Evolutionary conservation across 2,113 vertebrate genomes (phyloP).

Genomic region (Python bivittatus): DNA sequence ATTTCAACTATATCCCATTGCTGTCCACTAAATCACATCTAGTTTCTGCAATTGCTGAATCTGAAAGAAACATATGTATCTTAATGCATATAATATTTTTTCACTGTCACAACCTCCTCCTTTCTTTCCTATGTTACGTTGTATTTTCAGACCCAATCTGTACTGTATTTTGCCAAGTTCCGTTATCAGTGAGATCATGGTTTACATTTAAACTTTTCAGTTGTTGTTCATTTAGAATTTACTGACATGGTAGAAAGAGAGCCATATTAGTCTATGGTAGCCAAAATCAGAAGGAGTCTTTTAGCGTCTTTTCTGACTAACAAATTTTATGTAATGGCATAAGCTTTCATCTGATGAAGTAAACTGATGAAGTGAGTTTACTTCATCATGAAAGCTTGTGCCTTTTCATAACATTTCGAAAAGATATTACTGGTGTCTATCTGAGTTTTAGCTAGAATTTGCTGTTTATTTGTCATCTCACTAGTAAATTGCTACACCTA

Average conservation of each 20-base stretch:
- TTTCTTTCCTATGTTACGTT: neutral
- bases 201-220: neutral
- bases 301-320: neutral
- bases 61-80: neutral
- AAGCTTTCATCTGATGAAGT: neutral
- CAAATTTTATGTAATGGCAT: neutral
- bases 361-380: neutral
- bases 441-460: neutral
- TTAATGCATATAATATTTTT: neutral
- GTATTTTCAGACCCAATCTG: neutral
- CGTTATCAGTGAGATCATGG: neutral
- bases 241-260: neutral
- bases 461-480: neutral
- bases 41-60: neutral
- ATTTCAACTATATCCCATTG: neutral
- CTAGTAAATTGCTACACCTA: neutral
- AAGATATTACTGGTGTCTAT: neutral
- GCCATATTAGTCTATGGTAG: neutral
- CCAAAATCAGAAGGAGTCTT: neutral
- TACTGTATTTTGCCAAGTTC: neutral
- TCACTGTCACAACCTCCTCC: neutral
- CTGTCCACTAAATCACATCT: neutral
- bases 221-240: neutral
- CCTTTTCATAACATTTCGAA: neutral
- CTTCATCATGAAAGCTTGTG: neutral